phyloP scores from a whole-genome alignment of 2,797 vertebrate species.

The Coracias cyanogaster region DNA sequence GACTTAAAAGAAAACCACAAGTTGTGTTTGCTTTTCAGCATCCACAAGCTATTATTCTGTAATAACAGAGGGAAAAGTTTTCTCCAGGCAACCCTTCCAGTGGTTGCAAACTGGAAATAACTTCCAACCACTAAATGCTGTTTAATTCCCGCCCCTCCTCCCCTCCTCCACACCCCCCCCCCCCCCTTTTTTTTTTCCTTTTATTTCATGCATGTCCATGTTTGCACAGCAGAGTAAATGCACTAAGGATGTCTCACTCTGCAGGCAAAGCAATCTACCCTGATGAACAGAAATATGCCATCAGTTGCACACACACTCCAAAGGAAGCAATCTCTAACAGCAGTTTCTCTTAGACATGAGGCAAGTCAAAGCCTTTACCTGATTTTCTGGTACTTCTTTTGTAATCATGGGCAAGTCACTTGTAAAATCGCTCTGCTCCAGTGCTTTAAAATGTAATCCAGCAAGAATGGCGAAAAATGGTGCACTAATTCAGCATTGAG shows the following conservation, averaged over 20 bases:
- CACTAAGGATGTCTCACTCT: conserved; percentile 44
- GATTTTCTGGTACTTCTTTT: background rate
- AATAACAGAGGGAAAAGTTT: conserved; percentile 79
- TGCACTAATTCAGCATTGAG: background rate
- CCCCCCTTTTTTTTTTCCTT: background rate
- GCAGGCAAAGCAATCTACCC: conserved; percentile 32
- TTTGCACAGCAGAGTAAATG: conserved; percentile 61
- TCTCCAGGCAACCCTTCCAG: conserved; percentile 71
- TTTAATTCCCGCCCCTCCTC: conserved; percentile 58
- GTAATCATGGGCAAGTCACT: background rate
- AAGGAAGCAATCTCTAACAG: background rate
- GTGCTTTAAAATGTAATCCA: background rate
- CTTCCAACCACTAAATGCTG: conserved; percentile 76
- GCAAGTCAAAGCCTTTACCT: background rate
- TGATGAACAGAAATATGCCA: background rate
- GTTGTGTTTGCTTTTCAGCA: conserved; percentile 77
- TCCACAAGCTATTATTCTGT: conserved; percentile 79
- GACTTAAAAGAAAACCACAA: conserved; percentile 77
- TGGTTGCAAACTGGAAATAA: conserved; percentile 80
- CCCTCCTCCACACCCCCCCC: background rate
- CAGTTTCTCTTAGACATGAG: background rate
- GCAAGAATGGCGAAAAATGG: background rate
- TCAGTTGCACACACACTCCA: background rate
- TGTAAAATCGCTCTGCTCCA: background rate
- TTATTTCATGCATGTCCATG: conserved; percentile 66